A percentile compares a stretch with the other conserved stretches of the same genome.
Conservation (phyloP, 2,888 invertebrate genomes). For the Dryobotodes eremita region DNA sequence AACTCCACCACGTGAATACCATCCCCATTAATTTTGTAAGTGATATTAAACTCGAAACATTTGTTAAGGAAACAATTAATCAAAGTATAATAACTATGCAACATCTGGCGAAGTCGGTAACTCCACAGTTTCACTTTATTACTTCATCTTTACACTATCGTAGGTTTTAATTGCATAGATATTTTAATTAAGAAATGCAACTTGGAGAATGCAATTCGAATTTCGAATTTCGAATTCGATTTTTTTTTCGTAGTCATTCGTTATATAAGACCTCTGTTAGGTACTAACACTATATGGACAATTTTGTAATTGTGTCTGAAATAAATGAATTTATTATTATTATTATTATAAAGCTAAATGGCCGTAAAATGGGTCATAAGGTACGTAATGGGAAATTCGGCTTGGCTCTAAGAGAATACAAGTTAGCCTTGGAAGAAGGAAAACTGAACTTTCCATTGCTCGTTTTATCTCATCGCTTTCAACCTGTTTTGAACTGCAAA, state of each 20-base stretch:
- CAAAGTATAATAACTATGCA: constrained; percentile 61
- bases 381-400: background rate
- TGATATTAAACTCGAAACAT: constrained; percentile 28
- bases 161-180: constrained; percentile 55
- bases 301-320: no score
- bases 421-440: background rate
- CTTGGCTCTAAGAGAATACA: constrained; percentile 3
- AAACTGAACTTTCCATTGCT: constrained; percentile 2
- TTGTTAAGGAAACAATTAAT: constrained; percentile 58
- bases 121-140: constrained; percentile 64
- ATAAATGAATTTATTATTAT: no score
- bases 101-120: constrained; percentile 65
- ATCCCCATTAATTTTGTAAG: constrained; percentile 18
- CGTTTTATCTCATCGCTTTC: background rate
- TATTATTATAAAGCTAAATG: no score
- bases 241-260: no score
- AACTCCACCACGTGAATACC: constrained; percentile 13
- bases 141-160: constrained; percentile 61
- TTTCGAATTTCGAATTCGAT: no score
- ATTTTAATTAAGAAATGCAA: constrained; percentile 45
- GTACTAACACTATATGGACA: no score
- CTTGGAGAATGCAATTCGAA: constrained; percentile 5
- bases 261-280: no score
- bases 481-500: no score
- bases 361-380: constrained; percentile 6